A percentile compares a stretch with the other conserved stretches of the same genome.
These are phyloP conservation scores for Eubasilissa splendida DNA, from an alignment of 2,888 invertebrate species.

Conservation along the genomic window DNA sequence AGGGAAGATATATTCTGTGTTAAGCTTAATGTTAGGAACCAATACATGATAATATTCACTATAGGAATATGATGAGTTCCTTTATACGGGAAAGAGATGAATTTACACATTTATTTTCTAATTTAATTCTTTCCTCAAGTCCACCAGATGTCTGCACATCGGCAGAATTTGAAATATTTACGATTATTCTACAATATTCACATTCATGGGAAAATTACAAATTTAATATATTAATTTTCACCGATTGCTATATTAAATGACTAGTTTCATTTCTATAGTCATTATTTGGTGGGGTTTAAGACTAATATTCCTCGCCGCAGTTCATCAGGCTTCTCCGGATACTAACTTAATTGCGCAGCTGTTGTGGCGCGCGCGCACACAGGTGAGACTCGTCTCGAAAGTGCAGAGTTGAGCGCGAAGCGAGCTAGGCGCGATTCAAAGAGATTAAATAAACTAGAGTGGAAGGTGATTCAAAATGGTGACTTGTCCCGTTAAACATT, in stretches of 20 bases:
- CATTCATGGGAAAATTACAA: conserved; percentile 3
- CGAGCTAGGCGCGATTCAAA: too few species aligned
- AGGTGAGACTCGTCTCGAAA: too few species aligned
- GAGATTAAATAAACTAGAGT: too few species aligned
- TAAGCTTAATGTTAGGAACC: conserved; percentile 51
- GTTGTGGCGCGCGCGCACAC: too few species aligned
- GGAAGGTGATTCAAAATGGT: too few species aligned
- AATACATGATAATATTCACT: conserved; percentile 37
- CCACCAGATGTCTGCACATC: background rate
- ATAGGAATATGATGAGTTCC: conserved; percentile 18
- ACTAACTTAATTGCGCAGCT: too few species aligned
- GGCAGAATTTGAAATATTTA: background rate
- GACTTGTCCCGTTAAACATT: too few species aligned
- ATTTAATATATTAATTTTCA: conserved; percentile 5
- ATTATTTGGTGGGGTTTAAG: conserved; percentile 49
- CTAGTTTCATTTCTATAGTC: conserved; percentile 51
- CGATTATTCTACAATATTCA: background rate
- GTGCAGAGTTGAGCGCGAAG: too few species aligned
- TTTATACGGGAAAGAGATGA: conserved; percentile 8
- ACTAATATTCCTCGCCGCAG: conserved; percentile 30
- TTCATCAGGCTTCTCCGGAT: background rate
- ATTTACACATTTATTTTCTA: background rate
- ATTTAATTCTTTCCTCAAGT: too few species aligned
- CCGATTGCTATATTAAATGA: conserved; percentile 31
- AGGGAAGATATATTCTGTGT: conserved; percentile 36